A percentile compares a stretch with the other conserved stretches of the same genome.
phyloP scores from a whole-genome alignment of 2,113 vertebrate species.

The Forbesichthys agassizii region DNA sequence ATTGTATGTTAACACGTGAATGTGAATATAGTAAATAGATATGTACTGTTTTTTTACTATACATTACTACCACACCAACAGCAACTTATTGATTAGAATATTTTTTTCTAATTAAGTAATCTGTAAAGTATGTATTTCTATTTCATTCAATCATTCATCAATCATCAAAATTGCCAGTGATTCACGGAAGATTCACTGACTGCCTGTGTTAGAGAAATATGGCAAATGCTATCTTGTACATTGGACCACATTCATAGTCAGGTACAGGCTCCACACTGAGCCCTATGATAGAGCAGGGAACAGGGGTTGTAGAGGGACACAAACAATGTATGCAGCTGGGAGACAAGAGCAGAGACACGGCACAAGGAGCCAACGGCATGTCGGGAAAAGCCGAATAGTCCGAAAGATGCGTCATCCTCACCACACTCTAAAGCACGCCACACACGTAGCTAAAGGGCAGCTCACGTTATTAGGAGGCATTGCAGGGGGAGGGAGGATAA shows the following conservation, averaged over 20 bases:
- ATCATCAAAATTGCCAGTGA: background rate
- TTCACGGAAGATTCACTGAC: slow-evolving; percentile 6
- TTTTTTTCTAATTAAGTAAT: too few relatives aligned
- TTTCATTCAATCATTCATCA: too few relatives aligned
- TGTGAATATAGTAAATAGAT: too few relatives aligned
- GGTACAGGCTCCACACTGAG: slow-evolving; percentile 20
- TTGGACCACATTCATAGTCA: background rate
- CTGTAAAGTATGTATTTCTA: background rate
- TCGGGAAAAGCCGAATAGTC: slow-evolving; percentile 34
- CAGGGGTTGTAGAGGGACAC: slow-evolving; percentile 42
- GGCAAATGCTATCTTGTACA: background rate
- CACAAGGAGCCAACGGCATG: slow-evolving; percentile 55
- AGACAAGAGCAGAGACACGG: slow-evolving; percentile 18
- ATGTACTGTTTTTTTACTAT: too few relatives aligned
- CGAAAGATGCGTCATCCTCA: slow-evolving; percentile 50
- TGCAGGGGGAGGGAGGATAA: background rate
- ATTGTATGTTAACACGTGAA: too few relatives aligned
- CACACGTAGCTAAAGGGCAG: slow-evolving; percentile 22
- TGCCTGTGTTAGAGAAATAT: background rate
- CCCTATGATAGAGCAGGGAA: slow-evolving; percentile 24
- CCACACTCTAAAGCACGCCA: slow-evolving; percentile 23
- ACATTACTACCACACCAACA: too few relatives aligned
- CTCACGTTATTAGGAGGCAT: slow-evolving; percentile 35
- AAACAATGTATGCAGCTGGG: slow-evolving; percentile 46
- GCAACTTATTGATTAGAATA: too few relatives aligned